These are phyloP conservation scores for Ophiothrix spiculata DNA, from an alignment of 35 echinoderm and acorn worm genomes.

Conservation along the genomic window DNA sequence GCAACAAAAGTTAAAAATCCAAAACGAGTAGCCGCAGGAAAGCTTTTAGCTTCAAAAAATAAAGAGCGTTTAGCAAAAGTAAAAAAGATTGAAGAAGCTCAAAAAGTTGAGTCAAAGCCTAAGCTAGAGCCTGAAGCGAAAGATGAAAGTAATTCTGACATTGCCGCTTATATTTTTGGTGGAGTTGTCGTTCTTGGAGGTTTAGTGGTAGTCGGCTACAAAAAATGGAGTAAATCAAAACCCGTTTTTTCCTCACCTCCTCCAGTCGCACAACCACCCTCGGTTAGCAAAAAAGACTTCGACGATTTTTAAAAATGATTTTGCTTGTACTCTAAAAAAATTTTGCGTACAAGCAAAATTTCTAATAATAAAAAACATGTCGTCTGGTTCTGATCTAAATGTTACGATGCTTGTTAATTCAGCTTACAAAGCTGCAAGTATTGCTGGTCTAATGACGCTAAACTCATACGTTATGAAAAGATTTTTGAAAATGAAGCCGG, in stretches of 20 bases:
- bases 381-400: no score
- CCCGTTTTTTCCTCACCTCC: background rate
- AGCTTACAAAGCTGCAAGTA: background rate
- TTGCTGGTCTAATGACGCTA: no score
- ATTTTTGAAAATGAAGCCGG: background rate
- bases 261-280: no score
- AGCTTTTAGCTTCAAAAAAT: background rate
- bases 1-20: no score
- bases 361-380: no score
- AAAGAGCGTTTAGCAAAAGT: background rate
- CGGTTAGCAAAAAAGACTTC: no score
- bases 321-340: no score
- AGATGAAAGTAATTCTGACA: background rate
- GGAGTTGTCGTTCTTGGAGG: background rate
- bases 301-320: no score
- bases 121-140: background rate
- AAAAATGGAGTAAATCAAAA: background rate
- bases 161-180: background rate
- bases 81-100: background rate
- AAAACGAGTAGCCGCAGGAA: background rate
- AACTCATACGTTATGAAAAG: background rate
- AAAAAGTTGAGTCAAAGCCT: background rate
- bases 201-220: background rate
- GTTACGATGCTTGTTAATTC: no score
- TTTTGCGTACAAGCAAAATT: no score